These are phyloP conservation scores for Drosophila nikananu DNA, from an alignment of 1,140 invertebrate genomes.

Conservation along the genomic window DNA sequence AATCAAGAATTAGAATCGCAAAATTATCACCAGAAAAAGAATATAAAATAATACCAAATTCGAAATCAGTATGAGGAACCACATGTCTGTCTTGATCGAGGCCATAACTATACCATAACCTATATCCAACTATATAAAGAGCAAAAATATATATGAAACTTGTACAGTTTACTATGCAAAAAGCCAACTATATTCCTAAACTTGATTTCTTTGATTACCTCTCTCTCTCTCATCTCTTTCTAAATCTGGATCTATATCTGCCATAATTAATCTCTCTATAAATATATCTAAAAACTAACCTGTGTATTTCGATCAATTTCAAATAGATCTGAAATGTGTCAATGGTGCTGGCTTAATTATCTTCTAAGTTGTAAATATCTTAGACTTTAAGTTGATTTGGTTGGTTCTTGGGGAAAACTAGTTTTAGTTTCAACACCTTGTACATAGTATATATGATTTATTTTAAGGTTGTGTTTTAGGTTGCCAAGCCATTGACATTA, in stretches of 20 bases:
- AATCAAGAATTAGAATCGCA: slow-evolving; percentile 36
- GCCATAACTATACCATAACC: slow-evolving; percentile 29
- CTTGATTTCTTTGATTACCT: slow-evolving; percentile 40
- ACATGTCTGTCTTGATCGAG: slow-evolving; percentile 22
- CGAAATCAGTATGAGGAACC: slow-evolving; percentile 22
- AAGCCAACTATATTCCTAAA: slow-evolving; percentile 33
- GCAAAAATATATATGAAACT: slow-evolving; percentile 58
- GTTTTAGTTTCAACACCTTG: slow-evolving; percentile 30
- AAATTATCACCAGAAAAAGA: slow-evolving; percentile 23
- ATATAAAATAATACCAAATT: slow-evolving; percentile 9
- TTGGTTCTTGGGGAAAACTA: slow-evolving; percentile 8
- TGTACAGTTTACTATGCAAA: slow-evolving; percentile 79
- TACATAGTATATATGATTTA: slow-evolving; percentile 43
- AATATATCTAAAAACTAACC: slow-evolving; percentile 15
- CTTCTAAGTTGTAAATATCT: slow-evolving; percentile 31
- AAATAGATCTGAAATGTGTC: slow-evolving; percentile 18
- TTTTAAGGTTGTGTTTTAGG: slow-evolving; percentile 26
- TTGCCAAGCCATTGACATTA: slow-evolving; percentile 50
- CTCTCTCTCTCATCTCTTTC: slow-evolving; percentile 4
- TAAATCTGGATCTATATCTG: slow-evolving; percentile 6
- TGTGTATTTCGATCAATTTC: slow-evolving; percentile 16
- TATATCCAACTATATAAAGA: slow-evolving; percentile 44
- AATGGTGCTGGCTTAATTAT: slow-evolving; percentile 18
- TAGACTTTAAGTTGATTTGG: slow-evolving; percentile 17
- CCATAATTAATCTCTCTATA: slow-evolving; percentile 27